phyloP scores from a whole-genome alignment of 2,113 vertebrate species.

The Orycteropus afer region DNA sequence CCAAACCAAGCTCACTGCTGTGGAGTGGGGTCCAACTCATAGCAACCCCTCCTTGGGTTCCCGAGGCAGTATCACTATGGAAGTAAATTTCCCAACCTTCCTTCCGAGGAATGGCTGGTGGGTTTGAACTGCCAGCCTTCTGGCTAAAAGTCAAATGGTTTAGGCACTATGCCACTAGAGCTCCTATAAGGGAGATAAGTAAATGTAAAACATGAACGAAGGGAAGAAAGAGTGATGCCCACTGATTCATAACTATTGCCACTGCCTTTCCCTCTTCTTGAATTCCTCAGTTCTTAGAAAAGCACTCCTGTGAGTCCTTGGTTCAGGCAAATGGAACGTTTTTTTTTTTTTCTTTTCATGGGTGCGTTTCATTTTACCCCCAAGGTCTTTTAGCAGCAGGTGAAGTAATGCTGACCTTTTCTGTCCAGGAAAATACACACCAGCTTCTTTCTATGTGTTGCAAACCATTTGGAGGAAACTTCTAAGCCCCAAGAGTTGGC shows the following conservation, averaged over 20 bases:
- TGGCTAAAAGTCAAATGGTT: too few relatives aligned
- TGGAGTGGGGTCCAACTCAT: too few relatives aligned
- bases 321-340: not conserved
- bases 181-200: not conserved
- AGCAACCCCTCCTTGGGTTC: too few relatives aligned
- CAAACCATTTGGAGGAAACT: not conserved
- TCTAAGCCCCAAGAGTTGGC: not conserved
- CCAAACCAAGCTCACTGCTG: too few relatives aligned
- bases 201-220: not conserved
- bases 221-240: not conserved
- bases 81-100: too few relatives aligned
- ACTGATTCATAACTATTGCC: not conserved
- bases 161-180: too few relatives aligned
- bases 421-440: not conserved
- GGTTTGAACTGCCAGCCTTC: too few relatives aligned
- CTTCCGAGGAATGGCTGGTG: too few relatives aligned
- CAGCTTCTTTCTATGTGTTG: not conserved
- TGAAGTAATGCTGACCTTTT: not conserved
- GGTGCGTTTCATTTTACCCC: not conserved
- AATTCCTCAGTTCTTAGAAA: not conserved
- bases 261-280: not conserved
- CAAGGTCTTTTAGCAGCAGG: not conserved
- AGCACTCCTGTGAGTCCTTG: accelerated
- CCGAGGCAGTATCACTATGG: too few relatives aligned
- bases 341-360: not conserved